These are phyloP conservation scores for Athalia rosae DNA, from an alignment of 2,888 invertebrate species.

Conservation along the genomic window DNA sequence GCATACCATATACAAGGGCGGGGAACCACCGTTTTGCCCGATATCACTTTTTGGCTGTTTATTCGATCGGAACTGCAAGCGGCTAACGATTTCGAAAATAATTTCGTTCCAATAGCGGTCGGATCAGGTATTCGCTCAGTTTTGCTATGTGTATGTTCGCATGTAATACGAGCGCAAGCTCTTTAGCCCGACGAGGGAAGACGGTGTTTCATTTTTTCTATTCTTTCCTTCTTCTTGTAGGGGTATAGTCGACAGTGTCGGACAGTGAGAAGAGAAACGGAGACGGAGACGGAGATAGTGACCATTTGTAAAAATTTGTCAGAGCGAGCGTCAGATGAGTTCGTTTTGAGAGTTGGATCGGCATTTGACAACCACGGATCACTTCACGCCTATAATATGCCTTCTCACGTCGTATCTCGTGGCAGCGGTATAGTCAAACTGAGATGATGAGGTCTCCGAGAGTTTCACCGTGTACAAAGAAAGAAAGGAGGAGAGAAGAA, in stretches of 20 bases:
- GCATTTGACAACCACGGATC: constrained; percentile 70
- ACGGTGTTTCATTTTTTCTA: background rate
- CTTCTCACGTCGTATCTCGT: constrained; percentile 65
- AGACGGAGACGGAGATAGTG: background rate
- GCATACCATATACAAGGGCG: constrained; percentile 14
- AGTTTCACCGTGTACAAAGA: constrained; percentile 54
- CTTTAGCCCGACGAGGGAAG: background rate
- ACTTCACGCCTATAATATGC: constrained; percentile 73
- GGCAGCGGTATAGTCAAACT: constrained; percentile 21
- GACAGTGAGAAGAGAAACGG: background rate
- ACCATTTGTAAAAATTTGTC: constrained; percentile 37
- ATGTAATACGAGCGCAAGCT: too few species aligned
- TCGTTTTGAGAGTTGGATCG: constrained; percentile 2
- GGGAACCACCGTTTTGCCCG: constrained; percentile 18
- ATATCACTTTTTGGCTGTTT: constrained; percentile 31
- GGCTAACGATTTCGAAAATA: too few species aligned
- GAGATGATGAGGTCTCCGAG: constrained; percentile 48
- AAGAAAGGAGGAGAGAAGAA: constrained; percentile 61
- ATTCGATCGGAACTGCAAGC: constrained; percentile 38
- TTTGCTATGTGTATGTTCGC: too few species aligned
- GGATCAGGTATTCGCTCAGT: too few species aligned
- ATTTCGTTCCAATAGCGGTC: too few species aligned
- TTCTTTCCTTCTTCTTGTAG: background rate
- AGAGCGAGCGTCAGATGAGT: background rate
- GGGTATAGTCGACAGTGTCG: background rate